phyloP scores from a whole-genome alignment of 2,797 vertebrate genomes.

The Acridotheres tristis region DNA sequence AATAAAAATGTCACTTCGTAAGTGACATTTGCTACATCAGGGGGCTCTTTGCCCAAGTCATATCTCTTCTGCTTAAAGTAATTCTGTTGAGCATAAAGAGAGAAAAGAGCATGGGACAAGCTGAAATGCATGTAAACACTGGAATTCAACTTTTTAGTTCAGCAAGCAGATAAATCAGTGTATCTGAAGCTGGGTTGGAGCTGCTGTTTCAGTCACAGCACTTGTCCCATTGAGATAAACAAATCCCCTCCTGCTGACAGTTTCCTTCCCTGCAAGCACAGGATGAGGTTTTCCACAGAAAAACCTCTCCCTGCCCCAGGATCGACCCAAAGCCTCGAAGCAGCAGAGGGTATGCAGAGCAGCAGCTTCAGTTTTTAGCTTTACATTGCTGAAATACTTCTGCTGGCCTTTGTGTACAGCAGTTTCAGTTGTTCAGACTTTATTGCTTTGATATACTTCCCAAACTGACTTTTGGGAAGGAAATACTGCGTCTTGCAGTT shows the following conservation, averaged over 20 bases:
- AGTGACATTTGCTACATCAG: background rate
- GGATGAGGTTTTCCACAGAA: background rate
- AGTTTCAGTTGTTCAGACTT: conserved; percentile 14
- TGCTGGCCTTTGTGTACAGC: conserved; percentile 26
- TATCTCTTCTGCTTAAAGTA: background rate
- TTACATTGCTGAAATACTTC: conserved; percentile 18
- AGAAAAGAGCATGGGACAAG: background rate
- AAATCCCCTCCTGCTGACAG: background rate
- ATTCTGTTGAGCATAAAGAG: background rate
- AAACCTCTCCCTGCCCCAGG: background rate
- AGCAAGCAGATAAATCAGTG: background rate
- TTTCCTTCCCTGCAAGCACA: background rate
- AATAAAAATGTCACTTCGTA: background rate
- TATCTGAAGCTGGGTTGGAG: background rate
- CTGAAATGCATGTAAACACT: background rate
- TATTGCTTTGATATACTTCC: conserved; percentile 44
- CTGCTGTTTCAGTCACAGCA: background rate
- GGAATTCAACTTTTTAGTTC: background rate
- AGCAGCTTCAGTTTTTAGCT: background rate
- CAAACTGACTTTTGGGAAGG: conserved; percentile 44
- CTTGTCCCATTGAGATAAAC: background rate
- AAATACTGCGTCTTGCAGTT: conserved; percentile 12
- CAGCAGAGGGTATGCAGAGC: background rate
- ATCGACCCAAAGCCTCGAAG: background rate
- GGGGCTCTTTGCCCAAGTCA: background rate